A percentile compares a stretch with the other conserved stretches of the same genome.
phyloP scores from a whole-genome alignment of 1,140 invertebrate species.

The Caenorhabditis elegans region WBcel235 BX284604.4:869001-869500 shows the following conservation, averaged over 20 bases:
- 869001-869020: conserved; percentile 40
- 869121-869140: conserved; percentile 34
- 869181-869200: conserved; percentile 34
- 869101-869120: conserved; percentile 36
- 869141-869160: conserved; percentile 36
- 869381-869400: no score
- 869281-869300: no score
- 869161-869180: conserved; percentile 30
- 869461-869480: no score
- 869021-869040: conserved; percentile 41
- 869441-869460: no score
- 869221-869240: conserved; percentile 40
- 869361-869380: no score
- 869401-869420: no score
- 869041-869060: conserved; percentile 42
- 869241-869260: conserved; percentile 33
- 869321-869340: not conserved
- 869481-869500: no score
- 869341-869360: not conserved
- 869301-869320: not conserved
- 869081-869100: conserved; percentile 35
- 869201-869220: conserved; percentile 38
- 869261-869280: no score
- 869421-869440: no score
- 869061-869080: conserved; percentile 46